Evolutionary conservation across 2,797 vertebrate genomes (phyloP).

Genomic region (Mormyrus proboscirostris): DNA sequence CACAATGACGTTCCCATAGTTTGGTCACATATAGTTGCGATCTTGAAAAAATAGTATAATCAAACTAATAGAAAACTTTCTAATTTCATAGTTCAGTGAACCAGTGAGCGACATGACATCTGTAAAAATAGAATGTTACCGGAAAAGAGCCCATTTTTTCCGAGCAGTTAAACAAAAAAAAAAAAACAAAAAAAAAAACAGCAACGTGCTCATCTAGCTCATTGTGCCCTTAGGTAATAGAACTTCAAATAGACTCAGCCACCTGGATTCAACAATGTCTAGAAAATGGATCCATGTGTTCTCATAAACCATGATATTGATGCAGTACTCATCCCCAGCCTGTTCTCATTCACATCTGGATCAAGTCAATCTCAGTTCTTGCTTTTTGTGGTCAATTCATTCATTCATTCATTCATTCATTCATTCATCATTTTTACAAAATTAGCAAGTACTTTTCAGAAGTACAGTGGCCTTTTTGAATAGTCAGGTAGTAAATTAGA

Average conservation of each 20-base stretch:
- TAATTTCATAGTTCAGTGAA: background rate
- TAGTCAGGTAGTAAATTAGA: background rate
- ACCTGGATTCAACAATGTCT: background rate
- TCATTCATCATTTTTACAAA: background rate
- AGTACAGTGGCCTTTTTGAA: background rate
- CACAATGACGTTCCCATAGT: background rate
- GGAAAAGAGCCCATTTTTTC: background rate
- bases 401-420: background rate
- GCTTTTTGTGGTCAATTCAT: background rate
- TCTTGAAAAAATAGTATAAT: background rate
- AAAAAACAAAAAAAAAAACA: background rate
- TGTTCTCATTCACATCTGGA: background rate
- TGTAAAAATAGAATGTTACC: background rate
- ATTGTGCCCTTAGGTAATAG: background rate
- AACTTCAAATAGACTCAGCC: background rate
- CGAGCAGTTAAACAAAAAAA: background rate
- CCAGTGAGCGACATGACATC: background rate
- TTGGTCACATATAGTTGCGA: background rate
- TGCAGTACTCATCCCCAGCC: background rate
- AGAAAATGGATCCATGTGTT: constrained; percentile 1
- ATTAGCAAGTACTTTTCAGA: background rate
- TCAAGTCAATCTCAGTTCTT: background rate
- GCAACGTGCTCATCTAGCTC: background rate
- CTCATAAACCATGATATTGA: background rate
- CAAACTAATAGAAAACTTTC: background rate